These are phyloP conservation scores for Tachysurus vachellii DNA, from an alignment of 2,113 vertebrate species.

Conservation along the genomic window DNA sequence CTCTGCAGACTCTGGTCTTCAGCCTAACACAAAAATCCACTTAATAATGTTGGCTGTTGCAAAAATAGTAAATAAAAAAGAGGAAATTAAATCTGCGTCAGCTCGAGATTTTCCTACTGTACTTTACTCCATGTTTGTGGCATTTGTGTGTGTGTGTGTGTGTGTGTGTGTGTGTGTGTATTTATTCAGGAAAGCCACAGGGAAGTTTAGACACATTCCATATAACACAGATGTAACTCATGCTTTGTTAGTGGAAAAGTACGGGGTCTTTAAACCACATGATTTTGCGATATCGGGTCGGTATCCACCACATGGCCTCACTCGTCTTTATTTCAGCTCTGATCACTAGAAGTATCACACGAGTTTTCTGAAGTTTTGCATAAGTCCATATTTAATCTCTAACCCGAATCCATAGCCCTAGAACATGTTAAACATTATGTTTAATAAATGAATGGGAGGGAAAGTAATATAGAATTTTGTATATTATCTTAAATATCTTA, in stretches of 20 bases:
- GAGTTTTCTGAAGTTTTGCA: no score
- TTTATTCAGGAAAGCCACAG: conserved; percentile 1
- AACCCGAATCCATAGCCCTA: no score
- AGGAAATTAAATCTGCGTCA: conserved; percentile 44
- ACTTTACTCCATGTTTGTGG: conserved; percentile 1
- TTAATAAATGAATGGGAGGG: no score
- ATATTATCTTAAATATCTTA: no score
- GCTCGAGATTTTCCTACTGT: conserved; percentile 18
- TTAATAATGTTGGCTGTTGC: background rate
- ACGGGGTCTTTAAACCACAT: background rate
- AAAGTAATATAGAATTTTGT: no score
- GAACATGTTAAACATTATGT: no score
- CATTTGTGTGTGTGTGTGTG: no score
- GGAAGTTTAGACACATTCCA: conserved; percentile 1
- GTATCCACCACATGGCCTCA: background rate
- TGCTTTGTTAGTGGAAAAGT: background rate
- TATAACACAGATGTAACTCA: background rate
- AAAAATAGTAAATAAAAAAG: conserved; percentile 2
- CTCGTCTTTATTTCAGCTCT: no score
- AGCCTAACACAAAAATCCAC: conserved; percentile 14
- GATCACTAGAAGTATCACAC: no score
- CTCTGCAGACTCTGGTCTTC: conserved; percentile 25
- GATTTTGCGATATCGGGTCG: background rate
- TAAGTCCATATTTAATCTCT: no score
- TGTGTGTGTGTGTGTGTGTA: background rate